Base-by-base conservation (phyloP, 2,888 invertebrate species). In the Agrochola litura region DNA sequence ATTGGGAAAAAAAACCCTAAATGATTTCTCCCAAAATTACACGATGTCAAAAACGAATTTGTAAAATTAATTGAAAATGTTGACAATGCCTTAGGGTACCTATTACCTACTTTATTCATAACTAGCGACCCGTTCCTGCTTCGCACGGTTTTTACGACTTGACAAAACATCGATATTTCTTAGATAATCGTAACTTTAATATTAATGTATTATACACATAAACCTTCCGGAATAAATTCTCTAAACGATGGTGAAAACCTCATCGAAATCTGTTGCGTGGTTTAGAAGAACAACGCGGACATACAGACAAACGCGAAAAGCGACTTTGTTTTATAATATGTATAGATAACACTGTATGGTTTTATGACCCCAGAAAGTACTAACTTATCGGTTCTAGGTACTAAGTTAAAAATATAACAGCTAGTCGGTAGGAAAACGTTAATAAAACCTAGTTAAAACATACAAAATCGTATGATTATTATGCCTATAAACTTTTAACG, bases 401-500 rank as follows among this genome's bases (percentile, higher is more conserved):
- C n/a, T n/a, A 22, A 9, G 6, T 58, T 73, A 69, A 65, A 64
- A 78, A 58, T 79, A 41, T 25, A 70, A 66, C 43, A 6, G 37
- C 0, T 37, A 52, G 8, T 12, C 41, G 37, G 56, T 84, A 75
- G 85, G 81, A 84, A 84, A 82, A 84, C 25, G 22, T n/a, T 56
- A 25, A 3, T 52, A 49, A 43, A 71, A 80, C 60, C 19, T 54
- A 71, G 0, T 70, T 66, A 41, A 67, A 73, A 63, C 22, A 43
- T 56, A 66, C 41, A 52, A 83, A 77, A 71, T 25, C 6, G 16
- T 14, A 52, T 60, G n/a, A 22, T n/a, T 54, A 60, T 25, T 41
- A 58, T 14, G 25, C 16, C 4, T 49, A 6, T 37, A 14, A 1
- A n/a, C 10, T 49, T 64, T 5, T 30, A 58, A 30, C 1, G 9